Evolutionary conservation across 2,888 invertebrate species (phyloP).

Genomic region (Shargacucullia verbasci): DNA sequence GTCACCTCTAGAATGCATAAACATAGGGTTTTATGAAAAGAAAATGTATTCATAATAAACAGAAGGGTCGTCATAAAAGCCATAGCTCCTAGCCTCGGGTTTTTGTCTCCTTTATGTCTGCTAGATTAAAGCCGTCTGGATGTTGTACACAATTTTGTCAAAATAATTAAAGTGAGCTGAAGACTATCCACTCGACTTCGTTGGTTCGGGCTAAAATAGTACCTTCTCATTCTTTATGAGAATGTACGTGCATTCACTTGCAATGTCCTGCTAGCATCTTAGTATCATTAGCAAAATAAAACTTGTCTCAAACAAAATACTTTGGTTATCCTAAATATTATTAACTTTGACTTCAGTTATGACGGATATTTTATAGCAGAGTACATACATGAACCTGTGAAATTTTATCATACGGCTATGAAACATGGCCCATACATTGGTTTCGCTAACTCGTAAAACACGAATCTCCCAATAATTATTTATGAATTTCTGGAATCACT

Average conservation of each 20-base stretch:
- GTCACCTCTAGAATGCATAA: too few species aligned
- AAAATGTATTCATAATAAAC: slow-evolving; percentile 40
- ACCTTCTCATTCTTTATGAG: too few species aligned
- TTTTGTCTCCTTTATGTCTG: slow-evolving; percentile 20
- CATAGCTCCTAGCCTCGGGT: background rate
- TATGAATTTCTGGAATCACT: too few species aligned
- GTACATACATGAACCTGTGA: background rate
- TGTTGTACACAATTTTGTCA: slow-evolving; percentile 10
- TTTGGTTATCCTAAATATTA: slow-evolving; percentile 37
- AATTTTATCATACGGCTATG: background rate
- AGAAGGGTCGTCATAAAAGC: slow-evolving; percentile 16
- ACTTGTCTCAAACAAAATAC: slow-evolving; percentile 12
- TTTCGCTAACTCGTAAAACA: too few species aligned
- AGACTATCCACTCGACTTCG: too few species aligned
- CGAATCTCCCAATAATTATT: too few species aligned
- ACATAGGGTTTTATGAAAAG: slow-evolving; percentile 1
- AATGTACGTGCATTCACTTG: too few species aligned
- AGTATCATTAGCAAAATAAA: slow-evolving; percentile 29
- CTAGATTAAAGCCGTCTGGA: slow-evolving; percentile 32
- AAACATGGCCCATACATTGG: too few species aligned
- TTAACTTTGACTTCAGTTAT: slow-evolving; percentile 20
- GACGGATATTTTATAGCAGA: slow-evolving; percentile 11
- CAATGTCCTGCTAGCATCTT: slow-evolving; percentile 22
- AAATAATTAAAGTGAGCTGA: slow-evolving; percentile 10
- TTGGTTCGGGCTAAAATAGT: too few species aligned